Evolutionary conservation across 2,797 vertebrate genomes (phyloP), one percentile per base, ranked within the genome.

Genomic region (Perodicticus potto): DNA sequence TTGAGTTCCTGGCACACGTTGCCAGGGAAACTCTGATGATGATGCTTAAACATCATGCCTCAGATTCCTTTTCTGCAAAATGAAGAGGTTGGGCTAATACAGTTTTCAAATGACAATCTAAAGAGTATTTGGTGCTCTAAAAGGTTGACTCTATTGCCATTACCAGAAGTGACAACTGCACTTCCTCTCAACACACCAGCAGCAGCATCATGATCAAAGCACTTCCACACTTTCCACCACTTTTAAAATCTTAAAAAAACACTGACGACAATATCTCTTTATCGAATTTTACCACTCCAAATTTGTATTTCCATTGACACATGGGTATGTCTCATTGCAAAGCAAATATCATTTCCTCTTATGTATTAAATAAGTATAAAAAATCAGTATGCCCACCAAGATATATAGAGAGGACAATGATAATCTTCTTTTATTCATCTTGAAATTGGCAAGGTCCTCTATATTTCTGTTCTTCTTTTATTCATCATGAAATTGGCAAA

Each of bases 281-380:
- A 95, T 93, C 53, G 72, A 89, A 80, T 80, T 74, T 34, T 77
- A 57, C 20, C 4, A 85, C 43, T 89, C 43, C 70, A 19, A n/a
- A n/a, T 61, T 70, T 86, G 78, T 91, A 83, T 72, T 96, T 91
- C 49, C 57, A 74, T 27, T 74, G 37, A 59, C 65, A 83, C 63
- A 22, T 27, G 40, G 32, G 6, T 69, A 6, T 86, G 25, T 45
- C 32, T 82, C 77, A 90, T 87, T 90, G 49, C 6, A 69, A n/a
- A 92, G 40, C 13, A 95, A 93, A 32, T 81, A 40, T 25, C 9
- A 82, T 78, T 86, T 84, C 32, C 61, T 45, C 45, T 89, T 53
- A 49, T 69, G n/a, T 78, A 74, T 73, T 72, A 80, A 78, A 43
- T 29, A 87, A 86, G 32, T 45, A 49, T 89, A 37, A 84, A 94